A percentile compares a stretch with the other conserved stretches of the same genome.
Conservation (phyloP, 2,888 invertebrate species). For the Drosophila leonis region DNA sequence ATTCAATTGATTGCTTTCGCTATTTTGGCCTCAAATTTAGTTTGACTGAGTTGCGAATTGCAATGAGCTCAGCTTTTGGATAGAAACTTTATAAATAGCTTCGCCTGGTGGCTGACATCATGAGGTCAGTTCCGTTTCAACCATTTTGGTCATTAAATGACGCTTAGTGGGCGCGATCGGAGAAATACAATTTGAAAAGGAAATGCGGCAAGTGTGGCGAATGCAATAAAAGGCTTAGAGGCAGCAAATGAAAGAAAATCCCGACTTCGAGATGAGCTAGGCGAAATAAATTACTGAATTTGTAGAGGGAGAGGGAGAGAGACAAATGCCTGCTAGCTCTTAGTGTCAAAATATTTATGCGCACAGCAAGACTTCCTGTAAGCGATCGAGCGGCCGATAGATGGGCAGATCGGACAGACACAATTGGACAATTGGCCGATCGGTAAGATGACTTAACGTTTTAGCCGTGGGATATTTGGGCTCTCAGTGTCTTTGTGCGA, state of each 20-base stretch:
- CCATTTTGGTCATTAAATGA: conserved; percentile 43
- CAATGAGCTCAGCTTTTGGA: conserved; percentile 36
- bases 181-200: conserved; percentile 36
- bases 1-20: not conserved
- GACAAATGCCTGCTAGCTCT: conserved; percentile 29
- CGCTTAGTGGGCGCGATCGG: conserved; percentile 60
- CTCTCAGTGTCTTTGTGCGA: conserved; percentile 20
- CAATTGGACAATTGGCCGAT: conserved; percentile 46
- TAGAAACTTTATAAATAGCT: conserved; percentile 29
- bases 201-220: conserved; percentile 66
- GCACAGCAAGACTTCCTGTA: conserved; percentile 76
- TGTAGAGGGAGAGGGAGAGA: not conserved
- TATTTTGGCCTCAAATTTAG: not conserved
- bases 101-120: conserved; percentile 1
- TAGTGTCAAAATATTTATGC: conserved; percentile 80
- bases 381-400: conserved; percentile 38
- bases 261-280: conserved; percentile 8
- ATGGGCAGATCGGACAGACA: conserved; percentile 20
- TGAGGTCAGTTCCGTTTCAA: conserved; percentile 35
- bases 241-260: conserved; percentile 54
- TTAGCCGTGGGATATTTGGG: conserved; percentile 61
- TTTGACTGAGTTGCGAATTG: not conserved
- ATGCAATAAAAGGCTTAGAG: conserved; percentile 70
- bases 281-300: conserved; percentile 12
- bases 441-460: conserved; percentile 73